Base-by-base conservation (phyloP, 2,888 invertebrate species). In the Anodontia alba region DNA sequence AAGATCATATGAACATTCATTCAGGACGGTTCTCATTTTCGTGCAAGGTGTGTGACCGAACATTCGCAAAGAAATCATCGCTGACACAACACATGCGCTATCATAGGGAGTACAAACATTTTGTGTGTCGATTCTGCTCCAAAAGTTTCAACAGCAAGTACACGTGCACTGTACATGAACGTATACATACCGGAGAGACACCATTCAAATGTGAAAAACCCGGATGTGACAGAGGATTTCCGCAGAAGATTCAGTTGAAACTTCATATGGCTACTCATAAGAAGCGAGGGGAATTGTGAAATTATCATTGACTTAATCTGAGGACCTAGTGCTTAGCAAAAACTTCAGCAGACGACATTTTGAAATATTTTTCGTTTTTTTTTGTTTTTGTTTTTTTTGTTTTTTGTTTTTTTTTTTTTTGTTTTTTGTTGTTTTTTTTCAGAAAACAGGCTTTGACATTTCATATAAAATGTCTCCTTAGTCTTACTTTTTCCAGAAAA, bases 141-240 rank as follows among this genome's bases (percentile, higher is more conserved):
- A 86, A 86, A 67, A 51, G 72, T 20, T 86, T 86, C 70, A 83
- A 86, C 73, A 83, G 83, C 72, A 83, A 83, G 68, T 86, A 83
- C 72, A 81, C 86, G 43, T 75, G 83, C 70, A 79, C 73, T 38
- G 86, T 86, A 42, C 83, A 86, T 46, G 83, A 83, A 43, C 54
- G 86, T 17, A 62, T 83, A n/a, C 86, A 86, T 72, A 86, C 86
- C 1, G 86, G 83, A 20, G 86, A 86, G 10, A 81, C 72, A 26
- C 86, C 86, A 20, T 86, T 81, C 46, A 80, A 57, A 51, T 86
- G 86, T 77, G 62, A 73, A 26, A 54, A 77, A n/a, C 69, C 83
- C 70, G 86, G 86, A 77, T 86, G 86, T 73, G 69, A 43, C 20
- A 76, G 74, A 33, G 71, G 76, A 29, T 86, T 79, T 38, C 86